Base-by-base conservation (phyloP, 2,797 vertebrate genomes). In the Neosilurus mollespiculum region DNA sequence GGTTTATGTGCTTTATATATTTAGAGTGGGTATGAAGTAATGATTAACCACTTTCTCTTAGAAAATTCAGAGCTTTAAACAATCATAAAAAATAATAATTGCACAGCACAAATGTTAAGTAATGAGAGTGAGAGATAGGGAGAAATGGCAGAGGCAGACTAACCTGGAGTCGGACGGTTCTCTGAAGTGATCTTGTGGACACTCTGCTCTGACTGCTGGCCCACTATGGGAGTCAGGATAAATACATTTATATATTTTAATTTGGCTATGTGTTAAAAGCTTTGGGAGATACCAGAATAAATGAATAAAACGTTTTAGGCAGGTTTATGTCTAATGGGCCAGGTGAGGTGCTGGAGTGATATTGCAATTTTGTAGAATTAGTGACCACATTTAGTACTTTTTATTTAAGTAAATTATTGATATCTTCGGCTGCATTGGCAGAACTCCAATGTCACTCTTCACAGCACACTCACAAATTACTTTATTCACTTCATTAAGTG, bases 111-210 rank as follows among this genome's bases (percentile, higher is more conserved):
- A 30, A 30, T 30, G 30, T 30, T 30, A 30, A 30, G 30, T 43
- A 11, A 7, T 34, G 49, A 43, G 14, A 65, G 9, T 26, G 0
- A 15, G 4, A n/a, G 4, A 59, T 4, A 15, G 8, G 43, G n/a
- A 20, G 9, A n/a, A 16, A 1, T 49, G 15, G 3, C 14, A n/a
- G 15, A 51, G 1, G 7, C 9, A 49, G 18, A 85, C 92, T 92
- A 61, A 94, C 94, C 94, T 51, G 91, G 88, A 85, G 81, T 87
- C 1, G 91, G 86, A 64, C 88, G 75, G 76, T 89, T 84, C 87
- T 91, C 81, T 79, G 87, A 64, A 81, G 92, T 86, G 51, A 65
- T 56, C 70, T 89, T 89, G 85, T 91, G 85, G 24, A 81, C 81
- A 22, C 82, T 67, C 76, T 69, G 80, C 15, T 64, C n/a, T 20